Conservation (phyloP, 2,888 invertebrate genomes). For the Amphipoea lucens region DNA sequence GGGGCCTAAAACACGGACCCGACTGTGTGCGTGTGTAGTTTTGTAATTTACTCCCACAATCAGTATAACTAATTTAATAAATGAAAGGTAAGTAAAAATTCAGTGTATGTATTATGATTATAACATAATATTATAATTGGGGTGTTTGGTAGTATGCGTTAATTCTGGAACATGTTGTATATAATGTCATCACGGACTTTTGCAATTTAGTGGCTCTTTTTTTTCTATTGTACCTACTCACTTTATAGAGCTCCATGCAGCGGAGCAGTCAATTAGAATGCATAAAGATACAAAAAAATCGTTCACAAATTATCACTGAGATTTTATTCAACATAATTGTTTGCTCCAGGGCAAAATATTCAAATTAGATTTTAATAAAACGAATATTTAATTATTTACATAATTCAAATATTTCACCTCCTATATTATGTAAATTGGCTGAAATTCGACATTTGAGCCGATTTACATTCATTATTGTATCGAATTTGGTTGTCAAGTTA, state of each 20-base stretch:
- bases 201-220: neutral
- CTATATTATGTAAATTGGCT: slow-evolving; percentile 77
- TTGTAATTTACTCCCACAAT: neutral
- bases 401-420: slow-evolving; percentile 74
- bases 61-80: neutral
- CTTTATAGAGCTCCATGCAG: neutral
- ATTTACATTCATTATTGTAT: slow-evolving; percentile 79
- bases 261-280: slow-evolving; percentile 20
- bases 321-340: slow-evolving; percentile 54
- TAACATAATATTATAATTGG: neutral
- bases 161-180: neutral
- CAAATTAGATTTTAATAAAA: slow-evolving; percentile 72
- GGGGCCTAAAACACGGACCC: too few species aligned
- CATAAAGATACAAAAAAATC: slow-evolving; percentile 22
- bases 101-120: too few species aligned
- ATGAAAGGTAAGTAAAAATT: neutral
- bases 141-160: neutral
- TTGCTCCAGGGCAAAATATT: slow-evolving; percentile 66
- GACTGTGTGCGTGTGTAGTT: neutral
- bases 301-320: slow-evolving; percentile 35
- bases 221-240: neutral
- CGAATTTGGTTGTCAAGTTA: slow-evolving; percentile 75
- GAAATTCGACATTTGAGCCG: slow-evolving; percentile 74
- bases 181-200: neutral
- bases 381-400: slow-evolving; percentile 72